Percentiles rank a stretch among this genome's conserved stretches.
Evolutionary conservation across 2,888 invertebrate genomes (phyloP).

Genomic region (Amphipyra tragopoginis): DNA sequence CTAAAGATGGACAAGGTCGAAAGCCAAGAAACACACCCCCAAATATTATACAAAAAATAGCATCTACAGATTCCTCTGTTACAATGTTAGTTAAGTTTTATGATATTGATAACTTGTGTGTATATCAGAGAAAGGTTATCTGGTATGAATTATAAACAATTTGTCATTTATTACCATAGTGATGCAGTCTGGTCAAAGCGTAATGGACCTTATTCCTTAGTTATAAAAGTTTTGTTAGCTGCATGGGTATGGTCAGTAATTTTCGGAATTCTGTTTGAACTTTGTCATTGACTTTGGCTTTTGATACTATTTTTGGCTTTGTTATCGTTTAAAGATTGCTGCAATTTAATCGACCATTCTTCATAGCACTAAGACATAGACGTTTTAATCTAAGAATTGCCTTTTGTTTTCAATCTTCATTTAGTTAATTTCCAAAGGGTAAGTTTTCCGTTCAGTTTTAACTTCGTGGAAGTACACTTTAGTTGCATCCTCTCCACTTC

Average conservation of each 20-base stretch:
- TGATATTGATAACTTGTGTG: slow-evolving; percentile 25
- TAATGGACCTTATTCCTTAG: background rate
- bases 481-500: background rate
- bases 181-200: background rate
- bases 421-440: slow-evolving; percentile 3
- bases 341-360: slow-evolving; percentile 19
- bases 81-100: slow-evolving; percentile 32
- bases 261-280: slow-evolving; percentile 23
- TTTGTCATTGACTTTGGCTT: slow-evolving; percentile 46
- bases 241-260: background rate
- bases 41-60: background rate
- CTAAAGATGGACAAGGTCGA: background rate
- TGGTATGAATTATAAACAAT: slow-evolving; percentile 41
- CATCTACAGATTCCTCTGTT: slow-evolving; percentile 32
- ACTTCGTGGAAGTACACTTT: slow-evolving; percentile 3
- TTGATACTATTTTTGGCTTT: slow-evolving; percentile 31
- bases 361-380: slow-evolving; percentile 7
- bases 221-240: background rate
- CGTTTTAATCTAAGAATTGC: background rate
- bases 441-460: background rate
- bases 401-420: background rate
- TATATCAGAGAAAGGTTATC: slow-evolving; percentile 48
- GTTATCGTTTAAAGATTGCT: slow-evolving; percentile 23
- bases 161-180: slow-evolving; percentile 14
- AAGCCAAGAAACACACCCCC: background rate